These are phyloP conservation scores for Centrocercus urophasianus DNA, from an alignment of 2,113 vertebrate genomes.

Conservation along the genomic window DNA sequence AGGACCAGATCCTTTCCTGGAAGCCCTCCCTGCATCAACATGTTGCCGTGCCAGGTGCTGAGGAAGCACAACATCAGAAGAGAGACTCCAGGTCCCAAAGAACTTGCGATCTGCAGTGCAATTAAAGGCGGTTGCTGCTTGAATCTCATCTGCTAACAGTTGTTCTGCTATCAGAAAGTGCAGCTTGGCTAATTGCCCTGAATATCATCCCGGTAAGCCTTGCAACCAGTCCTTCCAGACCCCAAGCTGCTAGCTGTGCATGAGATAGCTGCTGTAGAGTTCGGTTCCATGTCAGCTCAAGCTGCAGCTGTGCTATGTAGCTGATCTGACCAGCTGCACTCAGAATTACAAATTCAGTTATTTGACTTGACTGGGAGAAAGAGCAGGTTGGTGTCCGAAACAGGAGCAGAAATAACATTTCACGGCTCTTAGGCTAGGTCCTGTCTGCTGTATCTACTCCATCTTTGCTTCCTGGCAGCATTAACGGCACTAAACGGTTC, in stretches of 20 bases:
- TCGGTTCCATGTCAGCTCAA: neutral
- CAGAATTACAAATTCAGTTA: neutral
- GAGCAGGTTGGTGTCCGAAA: neutral
- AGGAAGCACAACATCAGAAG: neutral
- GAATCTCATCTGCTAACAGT: neutral
- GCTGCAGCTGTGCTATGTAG: neutral
- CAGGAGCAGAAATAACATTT: neutral
- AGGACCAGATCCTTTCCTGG: neutral
- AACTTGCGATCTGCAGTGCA: neutral
- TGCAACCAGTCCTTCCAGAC: neutral
- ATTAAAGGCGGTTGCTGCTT: neutral
- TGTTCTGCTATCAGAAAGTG: neutral
- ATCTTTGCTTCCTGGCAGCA: neutral
- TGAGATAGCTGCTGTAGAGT: neutral
- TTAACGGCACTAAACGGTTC: neutral
- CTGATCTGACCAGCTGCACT: neutral
- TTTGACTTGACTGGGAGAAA: neutral
- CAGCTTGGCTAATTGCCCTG: neutral
- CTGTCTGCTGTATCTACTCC: neutral
- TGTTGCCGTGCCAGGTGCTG: constrained; percentile 2
- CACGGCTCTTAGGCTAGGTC: neutral
- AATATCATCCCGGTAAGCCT: neutral
- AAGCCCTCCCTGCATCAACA: neutral
- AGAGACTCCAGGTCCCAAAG: neutral
- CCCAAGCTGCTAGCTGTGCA: neutral